Base-by-base conservation (phyloP, 2,888 invertebrate species). In the Orthosia gothica region DNA sequence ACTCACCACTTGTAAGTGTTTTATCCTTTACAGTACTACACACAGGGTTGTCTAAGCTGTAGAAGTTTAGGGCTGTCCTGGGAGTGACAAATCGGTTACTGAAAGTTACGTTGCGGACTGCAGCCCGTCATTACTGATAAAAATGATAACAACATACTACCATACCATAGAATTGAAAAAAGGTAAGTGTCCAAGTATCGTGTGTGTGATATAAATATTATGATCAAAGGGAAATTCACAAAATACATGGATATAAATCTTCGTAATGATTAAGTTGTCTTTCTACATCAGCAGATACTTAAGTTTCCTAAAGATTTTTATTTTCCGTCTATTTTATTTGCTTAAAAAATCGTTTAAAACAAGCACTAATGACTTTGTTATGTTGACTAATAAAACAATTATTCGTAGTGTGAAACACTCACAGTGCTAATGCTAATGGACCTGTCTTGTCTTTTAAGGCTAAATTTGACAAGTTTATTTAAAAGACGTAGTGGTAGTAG, bases 1-100 rank as follows among this genome's bases (percentile, higher is more conserved):
- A 70, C 75, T 49, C 47, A 58, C 52, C 40, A 70, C 57, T 55
- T 55, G 59, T 61, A 64, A 74, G 66, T 73, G 26, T 66, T 83
- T 81, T 67, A 79, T 70, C 63, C 54, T 26, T 9, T 16, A 65
- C 49, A 13, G 16, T 20, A 69, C 20, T 13, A 20, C 5, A 52
- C 20, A 47, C 9, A 61, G 23, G 47, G 26, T 5, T 32, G 32
- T 57, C 4, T 15, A 16, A 26, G 16, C 58, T 11, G 23, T 16
- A 18, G 5, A 47, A 70, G 11, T 23, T 52, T 32, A n/a, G 15
- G 70, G 13, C 26, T 23, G 54, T 13, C 5, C 13, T 32, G 3
- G 23, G 4, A 49, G n/a, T 63, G 0, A 23, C 1, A 47, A 20
- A 20, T 47, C 16, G 23, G 16, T n/a, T 13, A 49, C 18, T n/a